Percentiles rank a stretch among this genome's conserved stretches.
phyloP scores from a whole-genome alignment of 2,797 vertebrate species.

The Anguilla megastoma region DNA sequence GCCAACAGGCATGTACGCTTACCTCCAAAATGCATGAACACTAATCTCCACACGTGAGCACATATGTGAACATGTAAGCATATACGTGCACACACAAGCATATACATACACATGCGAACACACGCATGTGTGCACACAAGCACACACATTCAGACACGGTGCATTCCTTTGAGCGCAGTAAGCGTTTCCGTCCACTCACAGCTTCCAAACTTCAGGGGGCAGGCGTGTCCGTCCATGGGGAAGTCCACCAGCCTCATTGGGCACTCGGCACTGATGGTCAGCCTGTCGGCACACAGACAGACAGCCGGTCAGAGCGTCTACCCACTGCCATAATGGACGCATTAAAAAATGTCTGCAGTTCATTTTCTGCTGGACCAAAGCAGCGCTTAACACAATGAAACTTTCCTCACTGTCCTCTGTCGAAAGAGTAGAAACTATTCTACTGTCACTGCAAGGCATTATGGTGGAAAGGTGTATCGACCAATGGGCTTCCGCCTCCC shows the following conservation, averaged over 20 bases:
- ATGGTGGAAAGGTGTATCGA: too few species aligned
- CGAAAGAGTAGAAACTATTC: too few species aligned
- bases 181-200: constrained; percentile 78
- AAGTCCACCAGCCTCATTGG: constrained; percentile 98
- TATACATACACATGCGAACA: not conserved
- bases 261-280: constrained; percentile 96
- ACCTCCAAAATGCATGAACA: too few species aligned
- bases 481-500: too few species aligned
- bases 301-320: not conserved
- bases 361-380: too few species aligned
- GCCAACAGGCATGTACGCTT: not conserved
- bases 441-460: too few species aligned
- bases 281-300: constrained; percentile 64
- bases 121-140: not conserved
- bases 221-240: constrained; percentile 97
- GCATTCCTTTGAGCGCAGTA: not conserved
- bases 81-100: not conserved
- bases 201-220: constrained; percentile 98
- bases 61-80: too few species aligned
- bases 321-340: too few species aligned
- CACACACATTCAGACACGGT: not conserved
- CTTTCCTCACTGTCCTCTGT: not conserved
- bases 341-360: too few species aligned
- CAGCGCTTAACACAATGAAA: not conserved
- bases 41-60: too few species aligned